Evolutionary conservation across 53 echinoderm and acorn worm species (phyloP).

Genomic region (Mesocentrotus franciscanus): DNA sequence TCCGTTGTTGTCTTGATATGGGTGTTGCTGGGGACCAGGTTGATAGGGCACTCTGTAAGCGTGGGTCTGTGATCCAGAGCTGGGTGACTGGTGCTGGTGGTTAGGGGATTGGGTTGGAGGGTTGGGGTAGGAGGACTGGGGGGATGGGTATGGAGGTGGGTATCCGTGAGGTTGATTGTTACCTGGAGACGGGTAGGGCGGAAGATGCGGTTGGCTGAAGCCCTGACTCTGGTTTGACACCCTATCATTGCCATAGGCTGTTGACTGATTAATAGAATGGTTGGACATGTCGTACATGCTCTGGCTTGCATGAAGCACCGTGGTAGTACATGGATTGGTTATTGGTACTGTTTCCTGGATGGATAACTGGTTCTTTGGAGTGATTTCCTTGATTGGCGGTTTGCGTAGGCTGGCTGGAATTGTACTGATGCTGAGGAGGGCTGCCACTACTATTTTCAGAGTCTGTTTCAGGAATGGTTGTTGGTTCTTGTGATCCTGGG

Average conservation of each 20-base stretch:
- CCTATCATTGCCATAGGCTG: constrained; percentile 2
- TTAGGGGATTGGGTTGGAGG: constrained; percentile 34
- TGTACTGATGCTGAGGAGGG: constrained; percentile 50
- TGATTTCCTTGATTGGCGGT: background rate
- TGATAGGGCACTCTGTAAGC: constrained; percentile 41
- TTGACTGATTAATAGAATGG: constrained; percentile 64
- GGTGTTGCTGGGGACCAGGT: constrained; percentile 20
- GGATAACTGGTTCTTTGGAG: constrained; percentile 2
- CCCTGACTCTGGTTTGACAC: constrained; percentile 28
- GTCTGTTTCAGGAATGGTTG: constrained; percentile 58
- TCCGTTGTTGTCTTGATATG: constrained; percentile 51
- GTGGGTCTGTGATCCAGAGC: background rate
- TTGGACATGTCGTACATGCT: constrained; percentile 67
- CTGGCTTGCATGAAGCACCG: constrained; percentile 45
- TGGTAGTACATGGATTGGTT: constrained; percentile 56
- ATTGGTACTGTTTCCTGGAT: constrained; percentile 19
- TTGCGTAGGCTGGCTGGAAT: constrained; percentile 36
- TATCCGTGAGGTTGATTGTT: constrained; percentile 46
- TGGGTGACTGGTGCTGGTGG: constrained; percentile 39
- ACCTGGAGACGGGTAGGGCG: constrained; percentile 56
- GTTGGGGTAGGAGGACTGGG: constrained; percentile 51
- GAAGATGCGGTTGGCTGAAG: constrained; percentile 41
- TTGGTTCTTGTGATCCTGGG: constrained; percentile 52
- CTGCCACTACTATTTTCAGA: constrained; percentile 56
- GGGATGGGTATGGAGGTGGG: constrained; percentile 56